These are phyloP conservation scores for Amphimedon queenslandica DNA, from an alignment of 37 sponge, comb jelly and placozoan genomes.

Conservation along the genomic window DNA sequence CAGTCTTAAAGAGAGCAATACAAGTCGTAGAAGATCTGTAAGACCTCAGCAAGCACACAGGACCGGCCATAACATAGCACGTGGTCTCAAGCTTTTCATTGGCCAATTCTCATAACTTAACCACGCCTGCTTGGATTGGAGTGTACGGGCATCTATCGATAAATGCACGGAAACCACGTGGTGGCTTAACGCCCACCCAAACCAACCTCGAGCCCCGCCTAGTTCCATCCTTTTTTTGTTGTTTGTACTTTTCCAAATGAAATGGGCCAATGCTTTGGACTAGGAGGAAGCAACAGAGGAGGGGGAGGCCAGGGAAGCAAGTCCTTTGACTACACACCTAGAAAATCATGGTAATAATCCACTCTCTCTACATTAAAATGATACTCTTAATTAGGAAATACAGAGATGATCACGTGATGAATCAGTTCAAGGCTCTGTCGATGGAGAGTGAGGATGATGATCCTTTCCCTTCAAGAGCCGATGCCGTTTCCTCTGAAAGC, in stretches of 20 bases:
- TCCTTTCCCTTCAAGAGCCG: not conserved
- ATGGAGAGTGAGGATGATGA: slow-evolving; percentile 2
- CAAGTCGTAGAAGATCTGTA: not conserved
- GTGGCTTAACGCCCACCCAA: no score
- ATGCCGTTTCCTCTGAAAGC: not conserved
- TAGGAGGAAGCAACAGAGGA: not conserved
- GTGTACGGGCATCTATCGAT: no score
- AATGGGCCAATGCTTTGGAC: not conserved
- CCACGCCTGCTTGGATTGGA: no score
- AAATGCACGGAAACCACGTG: no score
- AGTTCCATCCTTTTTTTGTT: no score
- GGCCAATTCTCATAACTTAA: no score
- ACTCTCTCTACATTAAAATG: no score
- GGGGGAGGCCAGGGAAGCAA: not conserved
- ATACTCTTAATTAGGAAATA: not conserved
- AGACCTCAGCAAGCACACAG: not conserved
- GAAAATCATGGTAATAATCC: not conserved
- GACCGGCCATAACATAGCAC: not conserved
- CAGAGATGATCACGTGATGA: slow-evolving; percentile 4
- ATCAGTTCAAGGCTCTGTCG: not conserved
- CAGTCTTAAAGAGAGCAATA: not conserved
- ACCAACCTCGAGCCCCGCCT: no score
- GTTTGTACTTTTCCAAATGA: not conserved
- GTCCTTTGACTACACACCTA: not conserved
- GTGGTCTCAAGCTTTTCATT: not conserved